Base-by-base conservation (phyloP, 2,797 vertebrate genomes). In the Decapterus maruadsi region DNA sequence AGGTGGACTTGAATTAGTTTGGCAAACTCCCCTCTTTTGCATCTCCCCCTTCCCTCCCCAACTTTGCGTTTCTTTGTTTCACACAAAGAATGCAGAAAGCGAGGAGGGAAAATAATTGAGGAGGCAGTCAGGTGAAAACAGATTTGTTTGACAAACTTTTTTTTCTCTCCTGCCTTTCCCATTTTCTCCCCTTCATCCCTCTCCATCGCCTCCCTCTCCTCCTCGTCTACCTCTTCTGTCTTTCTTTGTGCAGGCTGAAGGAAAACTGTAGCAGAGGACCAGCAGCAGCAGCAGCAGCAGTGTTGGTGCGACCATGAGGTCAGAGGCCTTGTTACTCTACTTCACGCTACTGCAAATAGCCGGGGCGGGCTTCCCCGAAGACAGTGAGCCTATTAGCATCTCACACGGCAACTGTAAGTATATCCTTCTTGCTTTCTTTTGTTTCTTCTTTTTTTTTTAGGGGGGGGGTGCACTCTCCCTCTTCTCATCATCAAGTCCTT, bases 371-470 rank as follows among this genome's bases (percentile, higher is more conserved):
- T 99, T 99, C 96, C 98, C 98, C 90, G 98, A 99, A 94, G 98
- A 99, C 96, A 96, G 96, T 77, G 97, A 99, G 95, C 98, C 98
- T 8, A 99, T 99, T 96, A 98, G 97, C 95, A 98, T 99, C 95
- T 98, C 97, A 89, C 97, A 99, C 96, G 96, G 97, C 96, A 99
- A 99, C 96, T 98, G 97, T 99, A 91, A 98, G 97, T 98, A 74
- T 36, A 76, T 75, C 12, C 13, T 6, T 54, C 8, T 68, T 42
- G 58, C n/a, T 36, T 51, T 71, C 16, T 53, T 56, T 48, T 3
- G 19, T 68, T 34, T 62, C 43, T 50, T 46, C 16, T 46, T 19
- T 46, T 7, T 64, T 42, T 55, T 48, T 26, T 26, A 3, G 26
- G 26, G 26, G 26, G 26, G 26, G 26, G 50, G 19, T 22, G 29